phyloP scores from a whole-genome alignment of 2,888 invertebrate genomes.

The Pilophorus perplexus region DNA sequence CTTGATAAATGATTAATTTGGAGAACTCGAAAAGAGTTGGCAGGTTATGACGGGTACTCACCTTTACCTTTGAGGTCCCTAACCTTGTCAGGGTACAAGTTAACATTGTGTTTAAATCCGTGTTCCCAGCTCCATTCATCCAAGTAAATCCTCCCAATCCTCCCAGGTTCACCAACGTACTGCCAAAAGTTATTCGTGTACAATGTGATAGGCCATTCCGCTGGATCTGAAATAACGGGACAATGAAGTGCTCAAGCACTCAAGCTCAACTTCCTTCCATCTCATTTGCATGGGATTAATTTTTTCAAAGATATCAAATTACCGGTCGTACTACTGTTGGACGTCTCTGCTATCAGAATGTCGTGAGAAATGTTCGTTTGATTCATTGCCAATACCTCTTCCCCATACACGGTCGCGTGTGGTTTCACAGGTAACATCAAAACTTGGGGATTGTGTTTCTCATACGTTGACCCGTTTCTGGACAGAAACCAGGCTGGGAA shows the following conservation, averaged over 20 bases:
- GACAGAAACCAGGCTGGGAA: slow-evolving; percentile 42
- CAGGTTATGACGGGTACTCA: too few relatives aligned
- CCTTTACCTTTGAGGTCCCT: slow-evolving; percentile 55
- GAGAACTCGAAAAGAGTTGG: too few relatives aligned
- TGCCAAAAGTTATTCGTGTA: slow-evolving; percentile 43
- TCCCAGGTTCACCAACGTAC: slow-evolving; percentile 18
- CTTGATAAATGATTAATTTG: too few relatives aligned
- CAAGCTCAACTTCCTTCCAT: neutral
- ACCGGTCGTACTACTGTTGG: too few relatives aligned
- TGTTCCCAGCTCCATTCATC: slow-evolving; percentile 42
- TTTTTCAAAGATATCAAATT: neutral
- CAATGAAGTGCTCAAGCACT: neutral
- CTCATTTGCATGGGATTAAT: neutral
- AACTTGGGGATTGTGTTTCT: slow-evolving; percentile 44
- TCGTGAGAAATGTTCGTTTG: slow-evolving; percentile 37
- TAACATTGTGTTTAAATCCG: slow-evolving; percentile 42
- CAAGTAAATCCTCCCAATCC: slow-evolving; percentile 36
- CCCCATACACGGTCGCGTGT: slow-evolving; percentile 18
- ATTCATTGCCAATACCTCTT: slow-evolving; percentile 35
- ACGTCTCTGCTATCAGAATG: slow-evolving; percentile 37
- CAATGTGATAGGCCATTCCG: slow-evolving; percentile 33
- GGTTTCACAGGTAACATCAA: slow-evolving; percentile 43
- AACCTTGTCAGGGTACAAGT: slow-evolving; percentile 58
- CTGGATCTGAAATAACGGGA: neutral
- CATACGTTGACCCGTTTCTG: slow-evolving; percentile 30